Base-by-base conservation (phyloP, 2,888 invertebrate genomes). In the Apamea anceps region DNA sequence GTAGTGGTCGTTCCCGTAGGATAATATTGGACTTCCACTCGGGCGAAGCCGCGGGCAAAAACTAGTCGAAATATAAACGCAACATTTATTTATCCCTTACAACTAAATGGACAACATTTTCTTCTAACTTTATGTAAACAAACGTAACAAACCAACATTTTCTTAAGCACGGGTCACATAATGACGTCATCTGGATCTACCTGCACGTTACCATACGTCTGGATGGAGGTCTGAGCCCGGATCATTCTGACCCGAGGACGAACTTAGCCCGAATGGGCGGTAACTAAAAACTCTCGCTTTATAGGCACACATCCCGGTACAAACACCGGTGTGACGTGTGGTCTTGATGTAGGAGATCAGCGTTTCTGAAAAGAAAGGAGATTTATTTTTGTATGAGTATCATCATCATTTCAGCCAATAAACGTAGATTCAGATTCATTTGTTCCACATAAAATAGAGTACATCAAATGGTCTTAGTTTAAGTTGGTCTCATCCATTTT, bases 261-360 rank as follows among this genome's bases (percentile, higher is more conserved):
- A 93, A 91, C 89, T 91, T 89, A 89, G 88, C 85, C 82, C 84
- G 88, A 91, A 92, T 91, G 91, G 91, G 84, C 84, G 89, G 92
- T 91, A 92, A 93, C 93, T 94, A 94, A 95, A 94, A 93, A 93
- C 93, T 92, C 91, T 86, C 79, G 86, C 91, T 93, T 92, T 92
- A 93, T 91, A 91, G 88, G 84, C 85, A 91, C 82, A 84, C 90
- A 88, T 92, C 88, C 87, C 88, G 86, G 90, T 89, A 86, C 86
- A 89, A 92, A 92, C 90, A 87, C 90, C 89, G 88, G 88, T 80
- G 72, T 77, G 80, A 83, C 63, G 87, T 82, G 84, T 86, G 91
- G 88, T 75, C 54, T 73, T 63, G 84, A 78, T 76, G 68, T 12
- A 37, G 71, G 82, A 62, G 77, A 73, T 18, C 60, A 54, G 88